Base-by-base conservation (phyloP, 2,113 vertebrate species). In the Lota lota region DNA sequence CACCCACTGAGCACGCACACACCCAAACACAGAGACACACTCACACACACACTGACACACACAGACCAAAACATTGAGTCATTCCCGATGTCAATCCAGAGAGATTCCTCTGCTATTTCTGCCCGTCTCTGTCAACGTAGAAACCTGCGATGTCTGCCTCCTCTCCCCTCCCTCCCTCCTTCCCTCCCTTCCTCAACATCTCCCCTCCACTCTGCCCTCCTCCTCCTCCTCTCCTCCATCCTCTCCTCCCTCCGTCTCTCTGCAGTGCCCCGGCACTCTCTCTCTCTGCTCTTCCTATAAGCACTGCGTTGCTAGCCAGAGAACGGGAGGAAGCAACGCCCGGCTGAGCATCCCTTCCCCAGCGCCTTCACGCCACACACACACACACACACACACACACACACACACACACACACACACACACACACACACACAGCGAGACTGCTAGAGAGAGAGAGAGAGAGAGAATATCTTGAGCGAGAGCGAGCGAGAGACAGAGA, bases 191-290 rank as follows among this genome's bases (percentile, higher is more conserved):
- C 63, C 66, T 47, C 68, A 64, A 70, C 14, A n/a, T 68, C 65
- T 33, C 17, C 51, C 47, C 8, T 56, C 59, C 59, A 7, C 69
- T 58, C 56, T 16, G 58, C 70, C 68, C 66, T 63, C 77, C 79
- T 78, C 63, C 66, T 63, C 67, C 66, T 22, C 51, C 70, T 72
- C 77, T 61, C 66, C 63, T 58, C 33, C 63, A 57, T 53, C 1
- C 15, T 28, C 58, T 22, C 71, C 66, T 66, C 62, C 33, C 63
- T 61, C 58, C 1, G 10, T 28, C 53, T 22, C 71, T 73, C 85
- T 73, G 75, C 87, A 81, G 85, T 90, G 83, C 79, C 73, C 75
- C 81, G 51, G 51, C 68, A 6, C 40, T 47, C 40, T 47, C 40
- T 40, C 36, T 21, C 80, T 66, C 67, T 51, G 64, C 70, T 68